These are phyloP conservation scores for Dromaius novaehollandiae DNA, from an alignment of 2,113 vertebrate genomes.

Conservation along the genomic window DNA sequence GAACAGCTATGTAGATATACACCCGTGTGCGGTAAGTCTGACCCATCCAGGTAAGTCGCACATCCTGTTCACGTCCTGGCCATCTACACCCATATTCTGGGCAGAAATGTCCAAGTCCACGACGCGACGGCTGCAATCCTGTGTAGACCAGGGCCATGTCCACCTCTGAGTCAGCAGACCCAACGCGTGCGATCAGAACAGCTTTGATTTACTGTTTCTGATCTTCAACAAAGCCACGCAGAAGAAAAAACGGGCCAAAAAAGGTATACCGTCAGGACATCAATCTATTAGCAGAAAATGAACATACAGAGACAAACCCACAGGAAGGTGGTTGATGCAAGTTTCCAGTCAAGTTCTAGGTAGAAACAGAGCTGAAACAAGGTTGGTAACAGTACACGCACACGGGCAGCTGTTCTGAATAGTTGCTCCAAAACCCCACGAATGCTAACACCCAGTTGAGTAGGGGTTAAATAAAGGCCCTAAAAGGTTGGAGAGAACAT, in stretches of 20 bases:
- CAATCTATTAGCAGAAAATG: neutral
- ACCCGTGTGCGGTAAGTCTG: neutral
- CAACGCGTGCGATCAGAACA: neutral
- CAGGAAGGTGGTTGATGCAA: neutral
- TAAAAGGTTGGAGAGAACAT: neutral
- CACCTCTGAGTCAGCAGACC: neutral
- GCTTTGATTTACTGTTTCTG: neutral
- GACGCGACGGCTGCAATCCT: neutral
- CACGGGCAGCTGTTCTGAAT: neutral
- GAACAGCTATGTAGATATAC: fast-evolving
- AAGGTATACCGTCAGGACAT: fast-evolving
- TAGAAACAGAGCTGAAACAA: neutral
- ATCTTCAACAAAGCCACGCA: neutral
- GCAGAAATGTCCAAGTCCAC: fast-evolving
- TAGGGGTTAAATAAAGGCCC: neutral
- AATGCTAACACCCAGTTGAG: neutral
- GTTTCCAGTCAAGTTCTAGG: neutral
- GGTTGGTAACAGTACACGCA: neutral
- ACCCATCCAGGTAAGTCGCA: neutral
- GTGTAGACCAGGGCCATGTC: neutral
- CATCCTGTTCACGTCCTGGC: fast-evolving
- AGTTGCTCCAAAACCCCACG: neutral
- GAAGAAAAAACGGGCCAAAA: neutral
- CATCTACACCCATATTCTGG: neutral
- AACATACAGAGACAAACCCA: neutral